Evolutionary conservation across 2,113 vertebrate species (phyloP), one percentile per base, ranked within the genome.

Genomic region (Pteropus alecto): DNA sequence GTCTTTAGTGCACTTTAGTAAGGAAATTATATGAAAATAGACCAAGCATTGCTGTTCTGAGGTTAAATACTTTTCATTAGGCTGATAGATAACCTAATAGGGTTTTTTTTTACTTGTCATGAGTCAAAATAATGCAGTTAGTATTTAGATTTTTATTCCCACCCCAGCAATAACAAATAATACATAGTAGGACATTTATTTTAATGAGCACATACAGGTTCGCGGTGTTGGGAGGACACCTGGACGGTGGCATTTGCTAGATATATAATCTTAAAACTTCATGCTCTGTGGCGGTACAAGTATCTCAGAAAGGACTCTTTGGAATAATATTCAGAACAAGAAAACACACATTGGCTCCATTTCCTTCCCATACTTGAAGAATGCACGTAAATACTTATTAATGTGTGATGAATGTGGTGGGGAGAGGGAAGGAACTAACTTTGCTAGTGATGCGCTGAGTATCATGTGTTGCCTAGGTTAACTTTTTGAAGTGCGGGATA

Each of bases 21-120:
- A 93, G 91, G 43, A 95, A 79, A 96, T 41, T 79, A 10, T 93
- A 71, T 96, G 97, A 91, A 97, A 96, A 88, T 87, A 95, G 85
- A 96, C 68, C 7, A 74, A 79, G 48, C 41, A 38, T 87, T 86
- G 73, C 73, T 94, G 38, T 85, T 90, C 38, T 65, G 79, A 91
- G 86, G 76, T 88, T 93, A 96, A 94, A 61, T 46, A 88, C 35
- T 48, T 94, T 88, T 90, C 73, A 71, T n/a, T 51, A 70, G 68
- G 63, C 73, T 97, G 87, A 94, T 87, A 71, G 89, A 93, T 95
- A 96, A 84, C 78, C 74, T 86, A 90, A 76, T 18, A 63, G 94
- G 38, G 41, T 56, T 33, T 35, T 56, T 73, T 71, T 88, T 92
- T 61, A 2, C 79, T 91, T 94, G 51, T 82, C 65, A 48, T 60